A percentile compares a stretch with the other conserved stretches of the same genome.
phyloP scores from a whole-genome alignment of 2,797 vertebrate species.

The Enteromius paludinosus region DNA sequence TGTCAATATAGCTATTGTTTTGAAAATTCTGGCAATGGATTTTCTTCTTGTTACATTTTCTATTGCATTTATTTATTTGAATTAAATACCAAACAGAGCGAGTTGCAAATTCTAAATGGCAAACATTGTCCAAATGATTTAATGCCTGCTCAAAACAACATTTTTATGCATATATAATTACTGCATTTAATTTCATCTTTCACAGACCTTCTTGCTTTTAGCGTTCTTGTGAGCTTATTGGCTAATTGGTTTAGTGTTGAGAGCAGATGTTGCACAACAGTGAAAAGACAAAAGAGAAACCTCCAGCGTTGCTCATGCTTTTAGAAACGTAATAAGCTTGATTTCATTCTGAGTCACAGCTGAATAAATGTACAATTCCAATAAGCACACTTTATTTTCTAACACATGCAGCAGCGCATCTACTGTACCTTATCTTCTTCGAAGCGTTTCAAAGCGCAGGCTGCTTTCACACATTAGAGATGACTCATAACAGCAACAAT shows the following conservation, averaged over 20 bases:
- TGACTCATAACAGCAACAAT: slow-evolving; percentile 39
- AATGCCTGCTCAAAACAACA: background rate
- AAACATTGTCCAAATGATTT: background rate
- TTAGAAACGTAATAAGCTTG: slow-evolving; percentile 15
- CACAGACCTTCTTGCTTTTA: slow-evolving; percentile 10
- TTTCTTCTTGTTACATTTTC: background rate
- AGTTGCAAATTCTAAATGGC: background rate
- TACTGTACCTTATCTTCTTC: slow-evolving; percentile 50
- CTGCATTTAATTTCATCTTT: slow-evolving; percentile 3
- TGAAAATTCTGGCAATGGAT: background rate
- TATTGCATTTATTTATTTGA: background rate
- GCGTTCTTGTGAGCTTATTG: slow-evolving; percentile 1
- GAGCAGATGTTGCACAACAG: slow-evolving; percentile 40
- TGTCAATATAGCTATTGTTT: background rate
- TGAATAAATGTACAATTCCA: slow-evolving; percentile 35
- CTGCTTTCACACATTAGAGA: slow-evolving; percentile 30
- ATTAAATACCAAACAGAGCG: background rate
- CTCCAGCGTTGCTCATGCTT: slow-evolving; percentile 16
- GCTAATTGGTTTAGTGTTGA: slow-evolving; percentile 36
- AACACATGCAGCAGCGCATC: slow-evolving; percentile 25
- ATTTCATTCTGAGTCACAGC: slow-evolving; percentile 23
- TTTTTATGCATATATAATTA: background rate
- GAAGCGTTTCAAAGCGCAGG: slow-evolving; percentile 16
- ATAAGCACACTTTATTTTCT: slow-evolving; percentile 34
- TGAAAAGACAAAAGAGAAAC: slow-evolving; percentile 20